Conservation (phyloP, 2,888 invertebrate genomes). For the Drosophila lacicola region DNA sequence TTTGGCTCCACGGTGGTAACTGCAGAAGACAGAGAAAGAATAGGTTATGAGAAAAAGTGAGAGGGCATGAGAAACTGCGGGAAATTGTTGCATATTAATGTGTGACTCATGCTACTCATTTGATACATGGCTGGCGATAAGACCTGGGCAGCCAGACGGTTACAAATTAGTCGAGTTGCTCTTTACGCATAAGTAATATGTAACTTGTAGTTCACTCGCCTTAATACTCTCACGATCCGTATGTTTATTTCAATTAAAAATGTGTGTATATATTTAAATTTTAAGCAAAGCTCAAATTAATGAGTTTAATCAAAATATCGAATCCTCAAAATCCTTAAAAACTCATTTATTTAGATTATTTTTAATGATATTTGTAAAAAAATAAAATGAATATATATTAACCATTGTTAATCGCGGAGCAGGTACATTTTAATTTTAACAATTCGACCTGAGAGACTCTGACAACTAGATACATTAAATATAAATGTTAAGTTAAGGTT, state of each 20-base stretch:
- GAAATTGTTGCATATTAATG: constrained; percentile 46
- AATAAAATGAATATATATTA: too few relatives aligned
- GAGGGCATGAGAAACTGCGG: background rate
- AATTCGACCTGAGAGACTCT: too few relatives aligned
- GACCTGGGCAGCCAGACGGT: constrained; percentile 15
- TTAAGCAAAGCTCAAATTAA: too few relatives aligned
- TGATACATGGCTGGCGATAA: constrained; percentile 19
- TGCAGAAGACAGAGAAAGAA: constrained; percentile 46
- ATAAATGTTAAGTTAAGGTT: too few relatives aligned
- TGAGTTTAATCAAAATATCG: too few relatives aligned
- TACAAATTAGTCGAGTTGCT: constrained; percentile 6
- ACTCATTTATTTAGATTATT: too few relatives aligned
- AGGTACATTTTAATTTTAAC: too few relatives aligned
- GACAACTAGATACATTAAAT: too few relatives aligned
- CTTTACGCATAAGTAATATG: background rate
- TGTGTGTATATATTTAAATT: too few relatives aligned
- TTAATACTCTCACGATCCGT: constrained; percentile 35
- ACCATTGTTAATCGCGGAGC: too few relatives aligned
- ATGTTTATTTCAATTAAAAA: background rate
- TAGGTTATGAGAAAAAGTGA: constrained; percentile 5
- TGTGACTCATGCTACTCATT: constrained; percentile 11
- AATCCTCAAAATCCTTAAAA: too few relatives aligned
- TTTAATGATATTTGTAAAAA: too few relatives aligned
- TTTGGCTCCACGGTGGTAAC: constrained; percentile 85
- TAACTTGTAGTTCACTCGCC: background rate